phyloP scores from a whole-genome alignment of 2,797 vertebrate species.

The Sciaenops ocellatus region DNA sequence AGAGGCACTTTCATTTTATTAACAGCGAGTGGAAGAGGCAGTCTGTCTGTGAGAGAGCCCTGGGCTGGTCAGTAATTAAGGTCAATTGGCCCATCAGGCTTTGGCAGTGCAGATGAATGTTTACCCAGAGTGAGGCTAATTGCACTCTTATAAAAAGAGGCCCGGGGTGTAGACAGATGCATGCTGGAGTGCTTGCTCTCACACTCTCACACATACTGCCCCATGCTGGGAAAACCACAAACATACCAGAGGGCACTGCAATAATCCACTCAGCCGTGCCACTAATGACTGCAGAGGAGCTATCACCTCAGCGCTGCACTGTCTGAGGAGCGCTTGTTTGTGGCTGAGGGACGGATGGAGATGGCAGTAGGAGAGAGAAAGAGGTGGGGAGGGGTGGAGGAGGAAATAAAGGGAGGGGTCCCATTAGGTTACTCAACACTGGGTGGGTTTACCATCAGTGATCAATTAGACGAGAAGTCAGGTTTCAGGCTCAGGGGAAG shows the following conservation, averaged over 20 bases:
- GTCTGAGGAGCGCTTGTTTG: slow-evolving; percentile 52
- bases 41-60: slow-evolving; percentile 65
- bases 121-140: slow-evolving; percentile 84
- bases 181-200: slow-evolving; percentile 74
- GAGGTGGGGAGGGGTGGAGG: slow-evolving; percentile 26
- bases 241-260: slow-evolving; percentile 79
- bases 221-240: slow-evolving; percentile 83
- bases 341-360: slow-evolving; percentile 47
- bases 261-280: slow-evolving; percentile 75
- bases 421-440: slow-evolving; percentile 75
- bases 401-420: slow-evolving; percentile 46
- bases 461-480: slow-evolving; percentile 80
- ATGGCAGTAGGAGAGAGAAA: slow-evolving; percentile 27
- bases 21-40: slow-evolving; percentile 59
- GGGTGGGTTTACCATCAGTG: slow-evolving; percentile 79
- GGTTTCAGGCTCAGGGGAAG: slow-evolving; percentile 73
- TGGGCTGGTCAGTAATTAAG: slow-evolving; percentile 81
- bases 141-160: slow-evolving; percentile 82
- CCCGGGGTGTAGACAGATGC: slow-evolving; percentile 77
- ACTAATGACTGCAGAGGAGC: slow-evolving; percentile 76
- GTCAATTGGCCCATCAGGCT: slow-evolving; percentile 85
- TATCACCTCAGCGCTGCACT: slow-evolving; percentile 61
- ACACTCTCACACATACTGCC: slow-evolving; percentile 73
- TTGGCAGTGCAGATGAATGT: slow-evolving; percentile 83
- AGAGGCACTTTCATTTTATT: slow-evolving; percentile 80